Evolutionary conservation across 2,797 vertebrate species (phyloP), one percentile per base, ranked within the genome.

Genomic region (Sebastes diaconus): DNA sequence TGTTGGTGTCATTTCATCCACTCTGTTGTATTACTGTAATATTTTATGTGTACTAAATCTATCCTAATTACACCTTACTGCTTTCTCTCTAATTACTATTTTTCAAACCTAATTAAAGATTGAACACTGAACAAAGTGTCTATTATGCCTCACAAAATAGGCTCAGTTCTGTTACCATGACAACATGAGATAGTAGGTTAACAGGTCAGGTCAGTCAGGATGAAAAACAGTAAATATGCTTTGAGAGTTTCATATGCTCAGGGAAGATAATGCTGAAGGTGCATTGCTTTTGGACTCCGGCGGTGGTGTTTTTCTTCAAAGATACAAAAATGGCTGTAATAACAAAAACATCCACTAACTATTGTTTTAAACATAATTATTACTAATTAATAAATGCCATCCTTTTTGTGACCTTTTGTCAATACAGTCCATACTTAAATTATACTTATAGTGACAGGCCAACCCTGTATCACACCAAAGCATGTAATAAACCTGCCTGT

Each of bases 31-130:
- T 90, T 79, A 63, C 60, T 34, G 29, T 32, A 68, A 84, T 83
- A 79, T 83, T 87, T 80, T 1, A 90, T 77, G 61, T 27, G 52
- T 60, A 75, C 55, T 58, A 77, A 81, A 83, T 90, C 69, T 75
- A 71, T 84, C 82, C 84, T 74, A 76, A 85, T 84, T 54, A 75
- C 42, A 60, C 20, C 1, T 1, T 20, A 39, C 57, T 55, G 68
- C 59, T 70, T 81, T 84, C 24, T 76, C 60, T 81, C 7, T 75
- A 71, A 86, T 78, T 75, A 54, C 29, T 68, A 85, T 87, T 80
- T 81, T 74, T 78, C 32, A 80, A 81, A 75, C 58, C 36, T 67
- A 79, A 67, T 83, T 83, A 84, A 85, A 81, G 60, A 79, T 80
- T 81, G 65, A 86, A 71, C 16, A 66, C n/a, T 74, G 11, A 67